Evolutionary conservation across 2,888 invertebrate genomes (phyloP).

Genomic region (Coelopa pilipes): DNA sequence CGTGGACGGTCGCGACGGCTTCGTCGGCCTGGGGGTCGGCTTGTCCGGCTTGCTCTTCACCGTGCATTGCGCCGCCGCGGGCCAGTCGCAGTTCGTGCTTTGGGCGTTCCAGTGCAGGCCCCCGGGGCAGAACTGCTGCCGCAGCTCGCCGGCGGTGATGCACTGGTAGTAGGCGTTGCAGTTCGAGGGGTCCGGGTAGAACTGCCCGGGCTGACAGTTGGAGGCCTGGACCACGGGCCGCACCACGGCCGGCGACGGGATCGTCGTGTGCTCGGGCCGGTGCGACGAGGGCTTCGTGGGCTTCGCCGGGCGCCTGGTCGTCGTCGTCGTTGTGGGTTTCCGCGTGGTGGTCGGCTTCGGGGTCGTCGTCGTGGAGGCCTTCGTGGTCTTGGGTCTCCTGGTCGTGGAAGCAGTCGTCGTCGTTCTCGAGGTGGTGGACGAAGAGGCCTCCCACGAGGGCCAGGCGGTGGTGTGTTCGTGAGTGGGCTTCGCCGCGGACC

Average conservation of each 20-base stretch:
- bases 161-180: conserved; percentile 84
- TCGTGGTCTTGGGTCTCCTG: conserved; percentile 49
- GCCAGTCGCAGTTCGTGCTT: conserved; percentile 83
- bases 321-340: conserved; percentile 46
- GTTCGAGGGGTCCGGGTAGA: conserved; percentile 73
- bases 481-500: conserved; percentile 57
- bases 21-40: conserved; percentile 50
- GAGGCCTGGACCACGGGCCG: conserved; percentile 66
- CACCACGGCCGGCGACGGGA: conserved; percentile 67
- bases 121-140: conserved; percentile 79
- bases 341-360: neutral
- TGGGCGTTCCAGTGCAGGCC: conserved; percentile 83
- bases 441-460: conserved; percentile 57
- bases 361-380: conserved; percentile 45
- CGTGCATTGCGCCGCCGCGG: conserved; percentile 76
- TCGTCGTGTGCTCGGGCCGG: conserved; percentile 57
- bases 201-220: conserved; percentile 69
- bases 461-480: conserved; percentile 59
- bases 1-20: conserved; percentile 50
- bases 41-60: conserved; percentile 51
- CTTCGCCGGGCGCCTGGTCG: conserved; percentile 53
- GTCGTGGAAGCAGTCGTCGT: conserved; percentile 54
- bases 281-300: conserved; percentile 42
- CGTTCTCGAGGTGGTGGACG: conserved; percentile 55
- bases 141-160: conserved; percentile 74